Conservation (phyloP, 2,888 invertebrate genomes). For the Sicus ferrugineus region DNA sequence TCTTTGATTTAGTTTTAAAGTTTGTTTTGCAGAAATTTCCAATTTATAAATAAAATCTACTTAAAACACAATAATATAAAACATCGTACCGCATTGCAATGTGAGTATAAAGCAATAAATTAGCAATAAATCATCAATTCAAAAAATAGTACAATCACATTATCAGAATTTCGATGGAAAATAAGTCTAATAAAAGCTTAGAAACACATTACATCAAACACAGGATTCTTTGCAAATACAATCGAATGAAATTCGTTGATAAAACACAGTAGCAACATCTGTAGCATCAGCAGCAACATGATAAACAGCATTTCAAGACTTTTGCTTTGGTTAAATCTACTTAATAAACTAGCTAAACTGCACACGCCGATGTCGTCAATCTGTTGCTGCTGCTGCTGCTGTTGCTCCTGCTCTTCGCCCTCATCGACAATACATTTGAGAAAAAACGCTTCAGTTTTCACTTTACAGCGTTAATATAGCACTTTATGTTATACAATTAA, state of each 20-base stretch:
- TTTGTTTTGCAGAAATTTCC: too few species aligned
- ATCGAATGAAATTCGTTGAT: not conserved
- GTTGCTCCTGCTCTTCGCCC: too few species aligned
- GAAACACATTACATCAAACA: not conserved
- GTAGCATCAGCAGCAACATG: not conserved
- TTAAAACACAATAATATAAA: too few species aligned
- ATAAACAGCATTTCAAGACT: not conserved
- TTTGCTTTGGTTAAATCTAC: not conserved
- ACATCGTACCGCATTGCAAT: too few species aligned
- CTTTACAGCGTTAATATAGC: not conserved
- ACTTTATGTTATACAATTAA: not conserved
- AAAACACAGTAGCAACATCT: constrained; percentile 2
- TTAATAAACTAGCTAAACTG: not conserved
- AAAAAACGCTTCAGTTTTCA: not conserved
- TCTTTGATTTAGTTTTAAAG: too few species aligned
- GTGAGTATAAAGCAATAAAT: too few species aligned
- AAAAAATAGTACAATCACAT: too few species aligned
- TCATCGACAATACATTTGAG: not conserved
- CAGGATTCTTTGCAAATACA: not conserved
- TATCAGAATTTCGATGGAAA: not conserved
- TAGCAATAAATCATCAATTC: too few species aligned
- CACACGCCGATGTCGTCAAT: not conserved
- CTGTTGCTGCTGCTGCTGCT: too few species aligned
- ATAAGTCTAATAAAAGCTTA: not conserved
- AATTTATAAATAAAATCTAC: too few species aligned